Percentiles rank a stretch among this genome's conserved stretches.
phyloP scores from a whole-genome alignment of 2,797 vertebrate genomes.

The Intellagama lesueurii region DNA sequence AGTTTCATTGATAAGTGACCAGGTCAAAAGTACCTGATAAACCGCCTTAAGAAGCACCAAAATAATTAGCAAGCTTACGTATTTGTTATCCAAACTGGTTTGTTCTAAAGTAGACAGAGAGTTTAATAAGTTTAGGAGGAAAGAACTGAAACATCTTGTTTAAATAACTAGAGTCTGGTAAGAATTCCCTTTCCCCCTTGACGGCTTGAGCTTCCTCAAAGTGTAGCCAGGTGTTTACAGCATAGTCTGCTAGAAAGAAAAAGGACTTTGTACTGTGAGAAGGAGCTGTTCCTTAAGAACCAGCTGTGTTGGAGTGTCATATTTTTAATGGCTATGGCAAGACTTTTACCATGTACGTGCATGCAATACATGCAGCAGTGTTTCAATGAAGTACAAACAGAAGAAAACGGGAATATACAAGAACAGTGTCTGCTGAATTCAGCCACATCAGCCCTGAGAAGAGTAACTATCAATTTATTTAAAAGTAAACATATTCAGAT shows the following conservation, averaged over 20 bases:
- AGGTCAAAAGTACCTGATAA: background rate
- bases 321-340: slow-evolving; percentile 19
- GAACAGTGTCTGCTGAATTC: background rate
- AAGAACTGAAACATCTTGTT: slow-evolving; percentile 34
- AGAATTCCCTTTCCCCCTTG: slow-evolving; percentile 4
- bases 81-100: background rate
- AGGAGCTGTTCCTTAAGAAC: slow-evolving; percentile 11
- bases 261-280: slow-evolving; percentile 1
- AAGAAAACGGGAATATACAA: background rate
- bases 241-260: slow-evolving; percentile 30
- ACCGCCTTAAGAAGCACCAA: background rate
- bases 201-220: slow-evolving; percentile 19
- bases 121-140: background rate
- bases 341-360: slow-evolving; percentile 4
- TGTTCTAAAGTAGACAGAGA: slow-evolving; percentile 12
- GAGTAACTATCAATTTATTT: background rate
- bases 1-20: background rate
- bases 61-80: background rate
- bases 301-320: slow-evolving; percentile 16
- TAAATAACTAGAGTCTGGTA: slow-evolving; percentile 33
- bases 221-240: slow-evolving; percentile 38
- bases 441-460: background rate
- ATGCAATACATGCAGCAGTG: background rate
- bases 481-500: background rate
- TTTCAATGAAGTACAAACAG: background rate